Evolutionary conservation across 2,797 vertebrate species (phyloP).

Genomic region (Sylvia borin): DNA sequence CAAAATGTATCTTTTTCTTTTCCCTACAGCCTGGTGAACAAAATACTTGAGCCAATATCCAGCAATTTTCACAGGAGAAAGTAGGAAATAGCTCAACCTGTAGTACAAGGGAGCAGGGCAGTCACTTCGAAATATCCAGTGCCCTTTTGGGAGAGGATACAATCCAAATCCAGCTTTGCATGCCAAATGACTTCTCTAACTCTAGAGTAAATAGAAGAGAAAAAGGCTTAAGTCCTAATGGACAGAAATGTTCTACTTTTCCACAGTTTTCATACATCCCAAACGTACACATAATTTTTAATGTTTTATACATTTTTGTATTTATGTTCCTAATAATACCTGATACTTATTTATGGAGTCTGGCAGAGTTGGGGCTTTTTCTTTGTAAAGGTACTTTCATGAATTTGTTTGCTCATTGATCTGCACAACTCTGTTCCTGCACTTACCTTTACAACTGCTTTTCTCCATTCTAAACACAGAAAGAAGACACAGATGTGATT

Average conservation of each 20-base stretch:
- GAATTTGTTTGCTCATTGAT: slow-evolving; percentile 4
- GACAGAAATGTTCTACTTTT: background rate
- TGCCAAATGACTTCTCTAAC: background rate
- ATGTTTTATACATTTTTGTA: background rate
- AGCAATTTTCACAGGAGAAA: background rate
- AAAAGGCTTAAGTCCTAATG: background rate
- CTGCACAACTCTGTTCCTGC: background rate
- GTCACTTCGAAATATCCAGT: background rate
- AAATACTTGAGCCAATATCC: background rate
- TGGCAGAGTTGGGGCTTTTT: background rate
- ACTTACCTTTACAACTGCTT: background rate
- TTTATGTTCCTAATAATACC: background rate
- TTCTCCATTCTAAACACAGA: background rate
- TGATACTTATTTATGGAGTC: background rate
- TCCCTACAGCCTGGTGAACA: background rate
- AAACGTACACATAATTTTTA: background rate
- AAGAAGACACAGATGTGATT: background rate
- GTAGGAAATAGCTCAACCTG: background rate
- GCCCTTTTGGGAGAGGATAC: background rate
- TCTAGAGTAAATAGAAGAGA: background rate
- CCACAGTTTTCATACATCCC: background rate
- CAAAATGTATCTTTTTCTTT: background rate
- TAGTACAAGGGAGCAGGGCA: background rate
- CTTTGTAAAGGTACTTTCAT: background rate
- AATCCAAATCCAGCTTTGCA: background rate